Evolutionary conservation across 2,113 vertebrate species (phyloP), one percentile per base, ranked within the genome.

Genomic region (Ammodytes marinus): DNA sequence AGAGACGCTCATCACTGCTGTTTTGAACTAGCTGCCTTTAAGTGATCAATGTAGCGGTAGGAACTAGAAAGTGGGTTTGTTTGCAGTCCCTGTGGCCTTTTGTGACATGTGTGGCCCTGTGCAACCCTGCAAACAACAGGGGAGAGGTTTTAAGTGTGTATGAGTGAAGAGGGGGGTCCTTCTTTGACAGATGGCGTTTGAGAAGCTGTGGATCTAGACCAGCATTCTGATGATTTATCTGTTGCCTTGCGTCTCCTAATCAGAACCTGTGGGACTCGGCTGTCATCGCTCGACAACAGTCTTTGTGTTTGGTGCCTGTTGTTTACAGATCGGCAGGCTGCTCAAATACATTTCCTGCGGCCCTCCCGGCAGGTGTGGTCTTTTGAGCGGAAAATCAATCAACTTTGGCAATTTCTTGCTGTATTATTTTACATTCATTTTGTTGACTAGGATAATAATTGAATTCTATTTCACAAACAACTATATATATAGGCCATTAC

Each of bases 331-430:
- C 17, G 14, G 69, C 68, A 42, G 69, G n/a, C 46, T 8, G 5
- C 12, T 59, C 55, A 72, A 14, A 75, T 53, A 11, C 19, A 0
- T 74, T 66, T 65, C 52, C 74, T 39, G 3, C 46, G 15, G 70
- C 52, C 46, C 49, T 11, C 50, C 39, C 35, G 50, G 58, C 80
- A 78, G 84, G 86, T 88, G 83, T 50, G 39, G 50, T 64, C 68
- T 35, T 84, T 84, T 73, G 39, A 68, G 57, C 5, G 11, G 61
- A 78, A 90, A 88, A 84, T 86, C 69, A 77, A 76, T 86, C 71
- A 73, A 65, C 46, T 69, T 58, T 69, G 15, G 43, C 71, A 75
- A 60, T 63, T 75, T 86, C 57, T 83, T 45, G 59, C 69, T 11
- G 9, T 63, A 64, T 74, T 71, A 40, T 74, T 81, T 83, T 37